Percentiles rank a stretch among this genome's conserved stretches.
phyloP scores from a whole-genome alignment of 2,888 invertebrate species.

The Mesoligia furuncula region DNA sequence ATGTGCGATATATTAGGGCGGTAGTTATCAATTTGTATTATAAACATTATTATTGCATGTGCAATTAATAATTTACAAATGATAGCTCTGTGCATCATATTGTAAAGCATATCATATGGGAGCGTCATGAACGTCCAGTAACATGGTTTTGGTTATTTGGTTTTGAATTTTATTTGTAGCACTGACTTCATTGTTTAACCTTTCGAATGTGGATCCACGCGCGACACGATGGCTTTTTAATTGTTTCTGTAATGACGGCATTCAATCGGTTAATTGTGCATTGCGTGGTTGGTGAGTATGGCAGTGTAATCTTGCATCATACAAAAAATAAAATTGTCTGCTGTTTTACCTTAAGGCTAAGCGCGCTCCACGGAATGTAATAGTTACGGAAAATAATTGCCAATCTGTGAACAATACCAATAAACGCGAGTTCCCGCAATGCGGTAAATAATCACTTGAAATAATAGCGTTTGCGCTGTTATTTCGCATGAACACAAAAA shows the following conservation, averaged over 20 bases:
- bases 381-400: not conserved
- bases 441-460: not conserved
- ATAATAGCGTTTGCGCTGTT: not conserved
- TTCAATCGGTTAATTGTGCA: constrained; percentile 14
- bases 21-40: constrained; percentile 64
- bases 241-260: not conserved
- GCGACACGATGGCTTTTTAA: not conserved
- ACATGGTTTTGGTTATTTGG: constrained; percentile 65
- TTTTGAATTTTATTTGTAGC: constrained; percentile 43
- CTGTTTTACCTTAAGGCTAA: constrained; percentile 22
- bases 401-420: not conserved
- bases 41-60: constrained; percentile 66
- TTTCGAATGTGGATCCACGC: not conserved
- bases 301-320: constrained; percentile 54
- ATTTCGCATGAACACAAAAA: not conserved
- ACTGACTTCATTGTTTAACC: constrained; percentile 26
- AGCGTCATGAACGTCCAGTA: constrained; percentile 48
- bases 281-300: constrained; percentile 66
- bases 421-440: not conserved
- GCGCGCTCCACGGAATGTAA: not conserved
- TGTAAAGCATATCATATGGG: constrained; percentile 47
- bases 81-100: constrained; percentile 43
- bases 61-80: constrained; percentile 55
- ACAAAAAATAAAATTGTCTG: constrained; percentile 8
- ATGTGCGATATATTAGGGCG: constrained; percentile 68